Evolutionary conservation across 2,888 invertebrate genomes (phyloP), one percentile per base, ranked within the genome.

Genomic region (Argyresthia goedartella): DNA sequence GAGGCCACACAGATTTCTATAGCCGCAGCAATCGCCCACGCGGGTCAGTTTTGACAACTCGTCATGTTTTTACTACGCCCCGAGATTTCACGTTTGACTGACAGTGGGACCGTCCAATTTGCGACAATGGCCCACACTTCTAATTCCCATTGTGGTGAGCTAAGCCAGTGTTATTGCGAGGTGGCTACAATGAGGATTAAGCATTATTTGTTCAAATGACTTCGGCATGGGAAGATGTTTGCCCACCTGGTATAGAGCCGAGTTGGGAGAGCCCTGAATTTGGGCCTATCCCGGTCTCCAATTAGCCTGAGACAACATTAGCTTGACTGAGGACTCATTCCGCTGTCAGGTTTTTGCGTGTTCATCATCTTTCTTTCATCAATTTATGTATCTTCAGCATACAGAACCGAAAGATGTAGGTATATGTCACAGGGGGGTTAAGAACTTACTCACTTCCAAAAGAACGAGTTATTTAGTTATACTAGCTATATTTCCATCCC

Each of bases 181-280:
- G 66, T 57, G 51, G 56, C 54, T 59, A 81, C 78, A 82, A 84
- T 78, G 64, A 56, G 72, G 81, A 82, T 82, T 84, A 81, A 69
- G 69, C 65, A 67, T 76, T 82, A 82, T 81, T 81, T 81, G 76
- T 74, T 75, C 69, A 71, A 80, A 81, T 81, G 76, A 80, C 81
- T 81, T 76, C 62, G 66, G 63, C 63, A 60, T 60, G 64, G 63
- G 65, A 67, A 66, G 60, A 60, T 59, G 59, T 67, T 67, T 63
- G 58, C 59, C 65, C 62, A 69, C 66, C 69, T 69, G 67, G 25
- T 25, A 6, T 6, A 25, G 25, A 6, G 25, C 6, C 25, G 25
- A 2, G 25, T 4, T 25, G 25, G 25, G 2, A 6, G 25, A 8
- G 39, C n/a, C 39, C n/a, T 39, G n/a, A 39, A 3, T 39, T 39